Conservation (phyloP, 1,140 invertebrate species). For the Aporrectodea caliginosa region DNA sequence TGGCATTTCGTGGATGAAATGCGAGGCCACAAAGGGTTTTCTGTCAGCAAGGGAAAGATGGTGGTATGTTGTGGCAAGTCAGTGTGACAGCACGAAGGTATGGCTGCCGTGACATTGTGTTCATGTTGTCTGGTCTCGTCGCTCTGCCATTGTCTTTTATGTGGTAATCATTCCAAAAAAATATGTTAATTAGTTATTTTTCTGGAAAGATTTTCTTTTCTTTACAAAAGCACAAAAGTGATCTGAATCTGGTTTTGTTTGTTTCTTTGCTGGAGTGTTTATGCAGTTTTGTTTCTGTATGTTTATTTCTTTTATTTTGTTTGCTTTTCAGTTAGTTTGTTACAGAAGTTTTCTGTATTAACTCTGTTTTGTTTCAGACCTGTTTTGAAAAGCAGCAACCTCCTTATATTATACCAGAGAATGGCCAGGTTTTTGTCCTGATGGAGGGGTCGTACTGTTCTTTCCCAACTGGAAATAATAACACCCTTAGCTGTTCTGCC, state of each 20-base stretch:
- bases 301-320: not conserved
- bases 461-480: conserved; percentile 28
- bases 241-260: too few species aligned
- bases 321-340: too few species aligned
- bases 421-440: not conserved
- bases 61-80: conserved; percentile 41
- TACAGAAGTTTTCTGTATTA: not conserved
- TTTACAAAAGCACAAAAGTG: too few species aligned
- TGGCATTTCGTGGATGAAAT: conserved; percentile 57
- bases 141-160: not conserved
- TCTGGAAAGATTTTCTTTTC: too few species aligned
- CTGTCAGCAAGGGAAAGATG: conserved; percentile 43
- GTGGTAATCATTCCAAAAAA: not conserved
- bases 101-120: not conserved
- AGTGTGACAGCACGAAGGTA: conserved; percentile 34
- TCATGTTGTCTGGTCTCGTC: not conserved
- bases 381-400: not conserved
- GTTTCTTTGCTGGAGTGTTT: too few species aligned
- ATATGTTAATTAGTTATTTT: not conserved
- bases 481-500: conserved; percentile 59
- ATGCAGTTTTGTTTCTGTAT: conserved; percentile 6
- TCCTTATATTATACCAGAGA: not conserved
- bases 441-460: not conserved
- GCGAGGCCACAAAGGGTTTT: conserved; percentile 42
- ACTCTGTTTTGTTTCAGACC: not conserved